Evolutionary conservation across 2,113 vertebrate species (phyloP), one percentile per base, ranked within the genome.

Genomic region (Manacus vitellinus): DNA sequence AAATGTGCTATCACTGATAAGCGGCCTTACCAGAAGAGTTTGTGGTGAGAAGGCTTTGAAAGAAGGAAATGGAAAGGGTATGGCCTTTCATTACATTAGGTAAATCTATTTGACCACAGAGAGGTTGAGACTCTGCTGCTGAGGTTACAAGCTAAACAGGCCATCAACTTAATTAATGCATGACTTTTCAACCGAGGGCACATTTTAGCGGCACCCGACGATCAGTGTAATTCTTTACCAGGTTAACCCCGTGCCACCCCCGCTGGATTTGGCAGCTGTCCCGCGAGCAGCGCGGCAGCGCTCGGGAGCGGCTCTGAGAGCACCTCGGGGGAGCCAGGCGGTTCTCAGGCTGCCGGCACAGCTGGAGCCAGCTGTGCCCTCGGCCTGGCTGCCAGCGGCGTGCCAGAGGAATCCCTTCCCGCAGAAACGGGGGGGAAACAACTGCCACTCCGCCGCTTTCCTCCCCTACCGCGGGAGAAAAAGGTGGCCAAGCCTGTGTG

Each of bases 311-410:
- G 88, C 97, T 97, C 86, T 93, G 95, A 89, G 95, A 95, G 96
- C 98, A 75, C 96, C 94, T 80, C 39, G 39, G 71, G 73, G 30
- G 31, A 97, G 67, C 92, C 89, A 37, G 86, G 52, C 74, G 61
- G 94, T 97, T 98, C 98, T 97, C 98, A 97, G 97, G 96, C 94
- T 93, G 16, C 89, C 28, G 90, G 11, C 94, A 94, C 98, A 98
- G 98, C 98, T 98, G 98, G 72, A 86, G 79, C 91, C 98, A 98
- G 98, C 98, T 98, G 98, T 66, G 84, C 94, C 88, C 68, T 17
- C n/a, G 70, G 89, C 62, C 88, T 58, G 72, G 79, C 94, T 92
- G 76, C 47, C 6, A 43, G 58, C 52, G 14, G 5, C 2, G 4
- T 16, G 78, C 96, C 96, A 88, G 66, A 88, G 87, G 94, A 81